Evolutionary conservation across 2,888 invertebrate genomes (phyloP), one percentile per base, ranked within the genome.

Genomic region (Melanostoma scalare): DNA sequence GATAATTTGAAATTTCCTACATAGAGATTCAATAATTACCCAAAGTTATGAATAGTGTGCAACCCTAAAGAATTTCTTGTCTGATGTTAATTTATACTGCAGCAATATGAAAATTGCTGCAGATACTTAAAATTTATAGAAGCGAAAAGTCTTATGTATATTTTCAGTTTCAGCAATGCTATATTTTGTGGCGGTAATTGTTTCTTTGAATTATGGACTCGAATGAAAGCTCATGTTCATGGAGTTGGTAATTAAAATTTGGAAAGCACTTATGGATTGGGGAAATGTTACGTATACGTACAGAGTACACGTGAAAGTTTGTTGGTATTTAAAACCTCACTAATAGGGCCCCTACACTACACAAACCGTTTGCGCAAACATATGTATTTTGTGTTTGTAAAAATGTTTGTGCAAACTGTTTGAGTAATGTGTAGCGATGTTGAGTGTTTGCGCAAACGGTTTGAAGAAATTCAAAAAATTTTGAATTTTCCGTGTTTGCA

Each of bases 1-100:
- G 44, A 82, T 82, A 82, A 73, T 82, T 82, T 68, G 61, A 77
- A 82, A 77, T 73, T 76, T 77, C 68, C 67, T 55, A n/a, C n/a
- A n/a, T n/a, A 40, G 44, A 50, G 61, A 63, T 68, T 61, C 81
- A 77, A 73, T 82, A 82, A 82, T 82, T 82, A 68, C 56, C 72
- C 73, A 74, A 76, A 77, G 67, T 77, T 82, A 82, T 77, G 81
- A 82, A 73, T 82, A 63, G 48, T 63, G 44, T 72, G 67, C 67
- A 75, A 42, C 42, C 58, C 52, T 40, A 40, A 36, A 36, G 20
- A 20, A 20, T 20, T 20, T 33, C 33, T 60, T 50, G 38, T 30
- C 38, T 20, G n/a, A 4, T 38, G 80, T 58, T 53, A 60, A 71
- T 81, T 80, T 78, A 78, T 76, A 60, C n/a, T 81, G 68, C 74